Evolutionary conservation across 1,140 invertebrate species (phyloP).

Genomic region (Procambarus clarkii): DNA sequence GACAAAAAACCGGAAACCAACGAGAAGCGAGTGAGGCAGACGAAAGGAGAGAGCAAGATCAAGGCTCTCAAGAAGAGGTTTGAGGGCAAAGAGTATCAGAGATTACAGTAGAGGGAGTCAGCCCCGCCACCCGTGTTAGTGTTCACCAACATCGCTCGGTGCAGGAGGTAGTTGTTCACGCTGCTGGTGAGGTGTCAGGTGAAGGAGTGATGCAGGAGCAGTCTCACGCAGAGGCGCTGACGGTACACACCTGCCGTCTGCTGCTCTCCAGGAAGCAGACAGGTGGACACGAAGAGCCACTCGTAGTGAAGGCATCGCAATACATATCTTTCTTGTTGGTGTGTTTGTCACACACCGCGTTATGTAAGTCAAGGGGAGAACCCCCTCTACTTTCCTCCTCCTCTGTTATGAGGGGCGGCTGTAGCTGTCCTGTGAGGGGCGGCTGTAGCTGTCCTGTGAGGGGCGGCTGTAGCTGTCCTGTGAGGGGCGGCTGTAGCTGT

Average conservation of each 20-base stretch:
- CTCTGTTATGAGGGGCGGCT: neutral
- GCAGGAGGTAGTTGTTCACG: neutral
- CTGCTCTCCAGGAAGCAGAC: neutral
- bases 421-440: neutral
- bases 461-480: neutral
- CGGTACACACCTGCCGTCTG: neutral
- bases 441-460: neutral
- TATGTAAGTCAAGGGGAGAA: neutral
- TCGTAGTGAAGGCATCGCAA: constrained; percentile 2
- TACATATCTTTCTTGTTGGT: constrained; percentile 13
- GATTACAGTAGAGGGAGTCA: constrained; percentile 29
- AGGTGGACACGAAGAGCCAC: neutral
- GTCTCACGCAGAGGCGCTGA: neutral
- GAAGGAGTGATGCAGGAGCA: neutral
- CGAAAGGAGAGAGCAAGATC: constrained; percentile 53
- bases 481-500: neutral
- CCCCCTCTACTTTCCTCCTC: neutral
- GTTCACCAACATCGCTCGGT: neutral
- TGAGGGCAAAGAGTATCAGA: constrained; percentile 55
- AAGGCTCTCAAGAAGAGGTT: constrained; percentile 60
- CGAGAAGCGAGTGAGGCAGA: constrained; percentile 40
- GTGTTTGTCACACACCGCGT: neutral
- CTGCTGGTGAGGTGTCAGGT: neutral
- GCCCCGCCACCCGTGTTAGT: neutral
- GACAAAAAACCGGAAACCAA: constrained; percentile 29